These are phyloP conservation scores for Orthonevra nobilis DNA, from an alignment of 2,888 invertebrate genomes.

Conservation along the genomic window DNA sequence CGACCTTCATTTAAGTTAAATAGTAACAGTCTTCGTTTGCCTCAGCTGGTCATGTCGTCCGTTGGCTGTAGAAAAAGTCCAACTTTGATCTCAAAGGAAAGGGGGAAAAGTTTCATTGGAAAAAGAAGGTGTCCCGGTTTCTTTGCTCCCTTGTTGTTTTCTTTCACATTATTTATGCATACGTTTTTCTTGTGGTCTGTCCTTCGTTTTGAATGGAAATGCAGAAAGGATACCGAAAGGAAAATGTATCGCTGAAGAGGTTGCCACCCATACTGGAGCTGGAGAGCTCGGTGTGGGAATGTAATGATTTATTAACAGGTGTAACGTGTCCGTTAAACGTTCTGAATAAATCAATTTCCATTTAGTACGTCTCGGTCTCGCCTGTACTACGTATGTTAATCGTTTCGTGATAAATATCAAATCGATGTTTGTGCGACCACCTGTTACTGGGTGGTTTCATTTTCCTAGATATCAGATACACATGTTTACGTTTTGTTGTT, in stretches of 20 bases:
- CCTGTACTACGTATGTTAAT: constrained; percentile 65
- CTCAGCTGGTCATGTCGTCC: constrained; percentile 1
- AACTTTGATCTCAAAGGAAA: too few species aligned
- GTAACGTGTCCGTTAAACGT: constrained; percentile 66
- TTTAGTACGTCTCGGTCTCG: constrained; percentile 53
- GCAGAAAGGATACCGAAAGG: constrained; percentile 13
- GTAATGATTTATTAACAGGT: constrained; percentile 69
- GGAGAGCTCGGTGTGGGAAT: constrained; percentile 43
- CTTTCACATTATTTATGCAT: constrained; percentile 62
- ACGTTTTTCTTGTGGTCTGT: constrained; percentile 33
- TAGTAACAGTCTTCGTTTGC: constrained; percentile 31
- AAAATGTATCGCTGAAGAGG: constrained; percentile 14
- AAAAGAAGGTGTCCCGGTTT: constrained; percentile 22
- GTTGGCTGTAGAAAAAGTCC: constrained; percentile 21
- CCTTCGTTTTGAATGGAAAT: constrained; percentile 34
- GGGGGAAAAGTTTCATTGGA: constrained; percentile 18
- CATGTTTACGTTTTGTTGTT: too few species aligned
- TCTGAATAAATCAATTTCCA: constrained; percentile 68
- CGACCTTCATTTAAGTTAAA: constrained; percentile 63
- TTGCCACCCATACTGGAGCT: constrained; percentile 37
- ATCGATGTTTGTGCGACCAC: constrained; percentile 53
- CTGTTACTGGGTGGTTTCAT: background rate
- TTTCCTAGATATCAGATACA: background rate
- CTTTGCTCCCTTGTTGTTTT: too few species aligned
- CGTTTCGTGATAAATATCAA: constrained; percentile 63